These are phyloP conservation scores for Pachliopta kotzebuea DNA, from an alignment of 2,888 invertebrate genomes.

Conservation along the genomic window DNA sequence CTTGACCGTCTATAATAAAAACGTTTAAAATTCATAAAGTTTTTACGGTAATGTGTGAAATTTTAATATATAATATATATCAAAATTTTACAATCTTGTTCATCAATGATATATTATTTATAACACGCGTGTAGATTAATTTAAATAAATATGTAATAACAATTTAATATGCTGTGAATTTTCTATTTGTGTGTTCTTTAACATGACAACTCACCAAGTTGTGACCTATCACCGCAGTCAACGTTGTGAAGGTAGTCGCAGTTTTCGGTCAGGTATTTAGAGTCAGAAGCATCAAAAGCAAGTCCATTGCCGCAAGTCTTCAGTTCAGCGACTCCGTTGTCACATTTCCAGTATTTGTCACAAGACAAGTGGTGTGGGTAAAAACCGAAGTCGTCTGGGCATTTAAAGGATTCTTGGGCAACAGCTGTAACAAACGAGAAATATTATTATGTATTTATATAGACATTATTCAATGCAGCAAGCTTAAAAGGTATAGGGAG, in stretches of 20 bases:
- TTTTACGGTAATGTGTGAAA: neutral
- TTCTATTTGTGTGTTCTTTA: too few species aligned
- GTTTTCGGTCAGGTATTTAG: slow-evolving; percentile 95
- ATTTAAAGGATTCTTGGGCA: slow-evolving; percentile 93
- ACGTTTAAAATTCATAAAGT: slow-evolving; percentile 8
- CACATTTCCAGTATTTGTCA: slow-evolving; percentile 98
- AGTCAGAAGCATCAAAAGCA: slow-evolving; percentile 93
- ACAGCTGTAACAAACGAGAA: slow-evolving; percentile 77
- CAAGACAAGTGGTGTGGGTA: slow-evolving; percentile 94
- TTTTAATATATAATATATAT: neutral
- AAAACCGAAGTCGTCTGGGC: slow-evolving; percentile 96
- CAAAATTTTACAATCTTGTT: neutral
- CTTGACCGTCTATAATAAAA: slow-evolving; percentile 50
- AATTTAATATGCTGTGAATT: too few species aligned
- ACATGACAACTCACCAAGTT: slow-evolving; percentile 85
- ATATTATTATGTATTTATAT: neutral
- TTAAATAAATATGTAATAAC: too few species aligned
- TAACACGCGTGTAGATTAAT: too few species aligned
- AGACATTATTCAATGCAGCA: neutral
- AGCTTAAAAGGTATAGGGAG: slow-evolving; percentile 38
- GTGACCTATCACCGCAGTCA: slow-evolving; percentile 93
- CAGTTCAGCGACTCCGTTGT: slow-evolving; percentile 91
- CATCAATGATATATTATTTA: neutral
- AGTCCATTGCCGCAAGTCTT: slow-evolving; percentile 97
- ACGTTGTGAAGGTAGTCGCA: slow-evolving; percentile 97